A percentile compares a stretch with the other conserved stretches of the same genome.
phyloP scores from a whole-genome alignment of 2,888 invertebrate species.

The Phanerotoma sp. region DNA sequence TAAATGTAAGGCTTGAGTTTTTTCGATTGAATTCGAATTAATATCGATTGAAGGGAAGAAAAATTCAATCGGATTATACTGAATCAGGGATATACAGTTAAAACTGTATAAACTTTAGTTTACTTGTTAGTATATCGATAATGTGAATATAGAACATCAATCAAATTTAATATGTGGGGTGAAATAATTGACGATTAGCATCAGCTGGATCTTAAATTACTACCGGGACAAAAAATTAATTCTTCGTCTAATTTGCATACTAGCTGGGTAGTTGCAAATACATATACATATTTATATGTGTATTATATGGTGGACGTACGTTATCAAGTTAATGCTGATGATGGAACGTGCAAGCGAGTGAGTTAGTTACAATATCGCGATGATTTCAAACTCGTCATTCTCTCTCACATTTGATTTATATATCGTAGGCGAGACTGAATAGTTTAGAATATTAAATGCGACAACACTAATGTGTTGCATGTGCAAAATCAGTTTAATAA shows the following conservation, averaged over 20 bases:
- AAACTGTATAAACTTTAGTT: neutral
- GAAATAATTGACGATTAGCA: constrained; percentile 16
- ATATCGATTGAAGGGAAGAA: no score
- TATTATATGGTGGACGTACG: no score
- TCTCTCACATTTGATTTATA: constrained; percentile 1
- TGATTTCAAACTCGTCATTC: neutral
- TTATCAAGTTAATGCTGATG: constrained; percentile 9
- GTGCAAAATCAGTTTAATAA: neutral
- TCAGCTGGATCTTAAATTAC: constrained; percentile 22
- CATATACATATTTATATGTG: no score
- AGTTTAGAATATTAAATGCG: neutral
- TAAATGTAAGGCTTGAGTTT: no score
- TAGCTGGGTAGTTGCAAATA: no score
- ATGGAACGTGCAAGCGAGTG: constrained; percentile 1
- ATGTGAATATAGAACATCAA: constrained; percentile 1
- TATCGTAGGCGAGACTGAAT: neutral
- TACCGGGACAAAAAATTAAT: constrained; percentile 10
- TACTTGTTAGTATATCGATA: neutral
- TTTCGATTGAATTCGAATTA: no score
- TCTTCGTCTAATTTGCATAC: constrained; percentile 21
- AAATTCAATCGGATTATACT: no score
- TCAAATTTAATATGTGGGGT: no score
- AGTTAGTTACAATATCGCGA: no score
- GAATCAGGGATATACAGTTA: no score
- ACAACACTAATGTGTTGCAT: neutral